These are phyloP conservation scores for Eucera pruinosa DNA, from an alignment of 2,888 invertebrate species.

Conservation along the genomic window DNA sequence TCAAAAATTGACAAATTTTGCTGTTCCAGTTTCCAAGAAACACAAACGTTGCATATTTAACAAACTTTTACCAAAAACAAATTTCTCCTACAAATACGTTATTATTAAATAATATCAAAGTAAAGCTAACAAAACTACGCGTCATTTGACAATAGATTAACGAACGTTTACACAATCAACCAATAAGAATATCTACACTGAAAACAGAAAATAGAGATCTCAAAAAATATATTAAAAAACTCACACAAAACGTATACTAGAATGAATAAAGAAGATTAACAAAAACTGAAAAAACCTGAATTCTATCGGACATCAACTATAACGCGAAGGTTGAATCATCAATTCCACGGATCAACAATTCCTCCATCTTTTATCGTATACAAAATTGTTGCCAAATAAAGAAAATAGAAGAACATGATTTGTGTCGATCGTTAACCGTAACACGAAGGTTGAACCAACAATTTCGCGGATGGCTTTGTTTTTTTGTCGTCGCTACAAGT, in stretches of 20 bases:
- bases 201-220: too few species aligned
- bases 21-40: too few species aligned
- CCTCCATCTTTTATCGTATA: too few species aligned
- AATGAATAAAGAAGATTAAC: too few species aligned
- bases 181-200: too few species aligned
- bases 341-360: too few species aligned
- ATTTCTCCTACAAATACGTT: not conserved
- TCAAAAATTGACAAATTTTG: too few species aligned
- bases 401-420: not conserved
- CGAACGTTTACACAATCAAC: slow-evolving; percentile 6
- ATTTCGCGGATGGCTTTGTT: slow-evolving; percentile 4
- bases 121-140: not conserved
- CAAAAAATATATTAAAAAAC: too few species aligned
- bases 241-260: too few species aligned
- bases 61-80: not conserved
- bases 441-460: not conserved
- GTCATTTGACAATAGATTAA: not conserved
- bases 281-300: too few species aligned
- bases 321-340: too few species aligned
- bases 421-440: not conserved
- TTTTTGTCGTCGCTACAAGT: slow-evolving; percentile 27
- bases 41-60: not conserved
- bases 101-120: not conserved
- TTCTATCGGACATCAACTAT: too few species aligned
- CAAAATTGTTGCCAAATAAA: not conserved